phyloP scores from a whole-genome alignment of 1,140 invertebrate species.

The Cherax quadricarinatus region DNA sequence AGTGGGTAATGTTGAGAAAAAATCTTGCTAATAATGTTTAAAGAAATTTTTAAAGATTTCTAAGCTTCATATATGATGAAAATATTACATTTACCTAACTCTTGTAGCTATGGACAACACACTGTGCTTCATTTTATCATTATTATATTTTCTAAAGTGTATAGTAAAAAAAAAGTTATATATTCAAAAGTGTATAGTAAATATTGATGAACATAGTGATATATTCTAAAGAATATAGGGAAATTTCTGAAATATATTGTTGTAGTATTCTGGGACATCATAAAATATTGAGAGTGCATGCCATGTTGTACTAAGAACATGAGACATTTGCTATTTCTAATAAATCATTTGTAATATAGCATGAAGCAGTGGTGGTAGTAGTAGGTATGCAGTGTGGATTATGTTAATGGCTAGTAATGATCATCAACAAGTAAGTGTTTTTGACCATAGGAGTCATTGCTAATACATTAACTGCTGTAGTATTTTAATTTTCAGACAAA shows the following conservation, averaged over 20 bases:
- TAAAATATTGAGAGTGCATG: constrained; percentile 56
- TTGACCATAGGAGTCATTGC: constrained; percentile 8
- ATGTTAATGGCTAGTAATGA: constrained; percentile 19
- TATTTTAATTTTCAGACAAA: constrained; percentile 17
- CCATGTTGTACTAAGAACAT: constrained; percentile 28
- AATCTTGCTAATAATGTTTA: neutral
- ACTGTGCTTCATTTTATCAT: constrained; percentile 29
- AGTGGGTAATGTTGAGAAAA: constrained; percentile 18
- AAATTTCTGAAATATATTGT: constrained; percentile 53
- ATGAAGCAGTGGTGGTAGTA: constrained; percentile 13
- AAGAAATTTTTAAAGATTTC: neutral
- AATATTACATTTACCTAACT: constrained; percentile 37
- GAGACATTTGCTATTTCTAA: constrained; percentile 39
- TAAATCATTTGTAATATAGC: constrained; percentile 31
- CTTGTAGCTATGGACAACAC: constrained; percentile 59
- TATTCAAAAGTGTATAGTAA: constrained; percentile 64
- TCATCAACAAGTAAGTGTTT: neutral
- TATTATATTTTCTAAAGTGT: constrained; percentile 63
- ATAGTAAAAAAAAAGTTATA: constrained; percentile 60
- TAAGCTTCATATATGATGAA: neutral
- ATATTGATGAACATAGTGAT: constrained; percentile 61
- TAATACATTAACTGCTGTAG: neutral
- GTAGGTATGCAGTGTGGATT: constrained; percentile 27
- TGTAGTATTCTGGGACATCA: constrained; percentile 62
- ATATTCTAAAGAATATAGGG: constrained; percentile 50